phyloP scores from a whole-genome alignment of 2,113 vertebrate species.

The Pseudorasbora parva region DNA sequence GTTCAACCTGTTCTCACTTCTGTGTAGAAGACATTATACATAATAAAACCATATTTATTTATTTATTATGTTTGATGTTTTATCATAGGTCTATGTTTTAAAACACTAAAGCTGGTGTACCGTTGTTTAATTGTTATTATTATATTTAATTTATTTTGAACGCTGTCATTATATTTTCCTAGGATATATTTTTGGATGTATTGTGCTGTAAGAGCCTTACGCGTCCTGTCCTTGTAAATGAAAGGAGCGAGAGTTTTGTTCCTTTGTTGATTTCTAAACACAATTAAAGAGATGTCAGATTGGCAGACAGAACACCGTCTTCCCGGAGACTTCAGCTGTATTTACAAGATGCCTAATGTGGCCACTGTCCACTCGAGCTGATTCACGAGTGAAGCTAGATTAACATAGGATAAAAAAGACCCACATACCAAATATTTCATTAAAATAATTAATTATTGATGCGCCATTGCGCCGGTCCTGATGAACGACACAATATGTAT shows the following conservation, averaged over 20 bases:
- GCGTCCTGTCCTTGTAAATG: conserved; percentile 35
- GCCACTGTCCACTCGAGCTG: conserved; percentile 14
- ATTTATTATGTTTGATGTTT: not conserved
- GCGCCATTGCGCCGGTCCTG: no score
- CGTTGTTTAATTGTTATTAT: no score
- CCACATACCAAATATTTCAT: not conserved
- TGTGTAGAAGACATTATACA: not conserved
- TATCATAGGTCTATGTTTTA: not conserved
- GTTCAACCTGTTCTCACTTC: not conserved
- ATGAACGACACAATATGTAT: not conserved
- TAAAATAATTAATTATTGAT: not conserved
- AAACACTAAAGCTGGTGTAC: not conserved
- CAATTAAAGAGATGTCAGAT: conserved; percentile 74
- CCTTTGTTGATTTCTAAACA: conserved; percentile 74
- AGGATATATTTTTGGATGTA: not conserved
- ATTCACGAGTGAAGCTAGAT: not conserved
- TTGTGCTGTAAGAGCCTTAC: not conserved
- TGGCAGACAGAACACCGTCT: conserved; percentile 60
- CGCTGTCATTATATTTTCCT: not conserved
- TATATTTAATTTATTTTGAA: not conserved
- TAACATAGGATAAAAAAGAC: not conserved
- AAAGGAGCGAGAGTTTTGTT: conserved; percentile 61
- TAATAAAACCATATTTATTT: not conserved
- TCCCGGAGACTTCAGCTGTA: conserved; percentile 54
- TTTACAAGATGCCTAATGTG: conserved; percentile 55